Evolutionary conservation across 2,888 invertebrate genomes (phyloP).

Genomic region (Magallana nippona): DNA sequence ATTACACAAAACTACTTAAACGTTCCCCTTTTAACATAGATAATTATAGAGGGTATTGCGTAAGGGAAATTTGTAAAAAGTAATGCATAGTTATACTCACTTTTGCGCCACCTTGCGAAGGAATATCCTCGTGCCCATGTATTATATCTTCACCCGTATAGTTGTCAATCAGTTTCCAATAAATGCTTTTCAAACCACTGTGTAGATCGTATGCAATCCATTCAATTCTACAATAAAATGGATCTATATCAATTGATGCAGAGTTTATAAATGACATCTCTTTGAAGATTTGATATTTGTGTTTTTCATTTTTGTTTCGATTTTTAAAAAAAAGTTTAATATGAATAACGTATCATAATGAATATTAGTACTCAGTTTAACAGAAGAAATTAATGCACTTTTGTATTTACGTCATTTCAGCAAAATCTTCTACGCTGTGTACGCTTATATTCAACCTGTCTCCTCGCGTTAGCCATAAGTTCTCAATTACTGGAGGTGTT

Average conservation of each 20-base stretch:
- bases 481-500: conserved; percentile 46
- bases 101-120: conserved; percentile 51
- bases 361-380: background rate
- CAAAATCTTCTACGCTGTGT: conserved; percentile 53
- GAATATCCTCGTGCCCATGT: conserved; percentile 54
- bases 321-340: no score
- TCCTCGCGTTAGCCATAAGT: conserved; percentile 51
- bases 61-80: no score
- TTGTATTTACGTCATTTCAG: conserved; percentile 49
- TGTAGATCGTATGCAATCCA: conserved; percentile 57
- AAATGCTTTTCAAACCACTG: conserved; percentile 56
- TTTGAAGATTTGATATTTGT: no score
- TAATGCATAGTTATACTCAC: background rate
- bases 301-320: no score
- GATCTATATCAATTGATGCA: background rate
- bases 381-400: background rate
- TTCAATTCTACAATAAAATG: conserved; percentile 53
- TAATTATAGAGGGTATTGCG: no score
- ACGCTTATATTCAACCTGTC: conserved; percentile 50
- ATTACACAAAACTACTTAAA: no score
- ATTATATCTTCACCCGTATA: conserved; percentile 48
- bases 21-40: no score
- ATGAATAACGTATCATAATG: background rate
- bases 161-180: conserved; percentile 58
- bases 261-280: no score